Evolutionary conservation across 2,113 vertebrate species (phyloP).

Genomic region (Spermophilus dauricus): DNA sequence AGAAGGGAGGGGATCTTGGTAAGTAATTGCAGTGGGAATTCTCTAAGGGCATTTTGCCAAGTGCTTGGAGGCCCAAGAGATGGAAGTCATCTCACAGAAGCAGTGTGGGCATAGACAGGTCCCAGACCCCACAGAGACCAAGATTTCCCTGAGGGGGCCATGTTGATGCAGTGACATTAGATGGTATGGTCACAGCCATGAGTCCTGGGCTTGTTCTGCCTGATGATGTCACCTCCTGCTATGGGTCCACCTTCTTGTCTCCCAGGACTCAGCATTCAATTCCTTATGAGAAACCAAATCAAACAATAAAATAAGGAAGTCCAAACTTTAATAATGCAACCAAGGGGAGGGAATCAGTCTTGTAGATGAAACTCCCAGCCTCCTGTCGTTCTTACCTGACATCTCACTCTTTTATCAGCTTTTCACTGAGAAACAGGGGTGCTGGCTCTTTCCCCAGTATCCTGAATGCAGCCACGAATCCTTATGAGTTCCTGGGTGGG

Average conservation of each 20-base stretch:
- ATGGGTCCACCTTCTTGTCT: neutral
- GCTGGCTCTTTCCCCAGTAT: neutral
- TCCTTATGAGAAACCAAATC: slow-evolving; percentile 10
- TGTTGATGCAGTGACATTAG: neutral
- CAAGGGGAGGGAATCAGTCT: neutral
- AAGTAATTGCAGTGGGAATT: neutral
- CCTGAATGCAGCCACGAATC: neutral
- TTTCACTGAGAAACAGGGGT: neutral
- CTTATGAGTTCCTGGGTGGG: neutral
- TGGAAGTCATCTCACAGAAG: neutral
- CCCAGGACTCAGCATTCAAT: neutral
- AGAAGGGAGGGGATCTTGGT: neutral
- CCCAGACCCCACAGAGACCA: neutral
- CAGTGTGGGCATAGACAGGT: neutral
- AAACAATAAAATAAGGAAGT: neutral
- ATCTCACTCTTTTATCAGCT: neutral
- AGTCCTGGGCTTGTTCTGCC: neutral
- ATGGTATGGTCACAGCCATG: neutral
- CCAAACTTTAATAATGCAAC: neutral
- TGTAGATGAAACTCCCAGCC: neutral
- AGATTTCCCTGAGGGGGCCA: neutral
- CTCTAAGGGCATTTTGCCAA: neutral
- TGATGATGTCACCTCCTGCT: neutral
- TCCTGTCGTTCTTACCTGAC: neutral
- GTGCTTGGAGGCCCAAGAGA: neutral